Percentiles rank a stretch among this genome's conserved stretches.
phyloP scores from a whole-genome alignment of 2,888 invertebrate species.

The Noctua janthina region DNA sequence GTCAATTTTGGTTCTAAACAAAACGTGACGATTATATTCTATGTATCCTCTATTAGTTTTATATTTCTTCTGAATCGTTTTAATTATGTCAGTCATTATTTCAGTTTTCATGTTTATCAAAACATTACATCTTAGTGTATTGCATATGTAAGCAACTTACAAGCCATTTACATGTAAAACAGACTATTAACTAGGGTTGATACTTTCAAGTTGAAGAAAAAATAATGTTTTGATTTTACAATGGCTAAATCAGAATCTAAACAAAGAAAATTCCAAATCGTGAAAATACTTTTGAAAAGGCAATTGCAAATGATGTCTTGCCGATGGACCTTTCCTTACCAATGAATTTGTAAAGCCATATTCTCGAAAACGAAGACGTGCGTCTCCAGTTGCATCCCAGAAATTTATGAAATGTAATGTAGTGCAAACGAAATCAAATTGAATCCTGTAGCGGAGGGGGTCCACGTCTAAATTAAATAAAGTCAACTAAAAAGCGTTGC shows the following conservation, averaged over 20 bases:
- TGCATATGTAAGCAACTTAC: conserved; percentile 70
- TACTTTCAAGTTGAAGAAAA: not conserved
- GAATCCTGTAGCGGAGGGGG: not conserved
- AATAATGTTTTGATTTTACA: not conserved
- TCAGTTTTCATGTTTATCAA: conserved; percentile 69
- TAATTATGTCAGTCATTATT: conserved; percentile 65
- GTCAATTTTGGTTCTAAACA: conserved; percentile 27
- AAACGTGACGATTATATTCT: conserved; percentile 33
- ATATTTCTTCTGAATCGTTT: conserved; percentile 52
- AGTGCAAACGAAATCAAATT: not conserved
- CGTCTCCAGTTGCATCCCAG: not conserved
- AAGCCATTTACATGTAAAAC: conserved; percentile 68
- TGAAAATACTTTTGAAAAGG: too few species aligned
- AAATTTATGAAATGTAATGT: not conserved
- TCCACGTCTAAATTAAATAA: not conserved
- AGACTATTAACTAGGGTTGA: conserved; percentile 64
- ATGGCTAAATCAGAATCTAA: not conserved
- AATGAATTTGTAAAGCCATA: not conserved
- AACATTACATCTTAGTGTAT: conserved; percentile 67
- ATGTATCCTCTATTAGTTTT: conserved; percentile 40
- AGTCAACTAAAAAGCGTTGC: not conserved
- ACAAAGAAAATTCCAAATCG: not conserved
- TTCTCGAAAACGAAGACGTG: not conserved
- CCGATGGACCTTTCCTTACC: too few species aligned
- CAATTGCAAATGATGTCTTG: not conserved